Conservation (phyloP, 2,888 invertebrate genomes). For the Microctonus hyperodae region DNA sequence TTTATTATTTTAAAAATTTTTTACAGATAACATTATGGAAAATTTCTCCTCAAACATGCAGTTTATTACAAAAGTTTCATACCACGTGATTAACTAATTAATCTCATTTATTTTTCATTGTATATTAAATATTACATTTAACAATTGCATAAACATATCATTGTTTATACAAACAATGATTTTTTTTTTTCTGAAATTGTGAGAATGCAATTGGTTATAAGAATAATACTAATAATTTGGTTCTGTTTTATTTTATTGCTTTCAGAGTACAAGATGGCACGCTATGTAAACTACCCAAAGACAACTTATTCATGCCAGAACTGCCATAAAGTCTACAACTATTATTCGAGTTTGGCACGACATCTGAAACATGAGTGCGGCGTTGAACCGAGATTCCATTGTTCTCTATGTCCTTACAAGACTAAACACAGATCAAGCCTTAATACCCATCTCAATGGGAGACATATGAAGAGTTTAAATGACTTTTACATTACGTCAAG, state of each 20-base stretch:
- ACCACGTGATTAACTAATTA: neutral
- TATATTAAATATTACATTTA: neutral
- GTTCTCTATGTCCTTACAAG: slow-evolving; percentile 63
- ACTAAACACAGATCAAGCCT: slow-evolving; percentile 60
- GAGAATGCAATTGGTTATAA: neutral
- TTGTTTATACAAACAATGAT: neutral
- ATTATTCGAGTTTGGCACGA: slow-evolving; percentile 60
- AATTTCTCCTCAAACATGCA: neutral
- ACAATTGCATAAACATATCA: neutral
- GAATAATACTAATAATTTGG: slow-evolving; percentile 1
- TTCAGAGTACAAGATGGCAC: slow-evolving; percentile 47
- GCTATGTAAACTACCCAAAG: slow-evolving; percentile 44
- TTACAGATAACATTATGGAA: neutral
- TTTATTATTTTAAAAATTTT: neutral
- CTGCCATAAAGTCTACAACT: slow-evolving; percentile 65
- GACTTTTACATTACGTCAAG: slow-evolving; percentile 31
- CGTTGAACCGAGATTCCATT: slow-evolving; percentile 64
- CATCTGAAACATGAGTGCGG: slow-evolving; percentile 66
- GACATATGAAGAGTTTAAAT: slow-evolving; percentile 55
- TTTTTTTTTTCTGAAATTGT: neutral
- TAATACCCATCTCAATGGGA: slow-evolving; percentile 58
- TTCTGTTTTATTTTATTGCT: slow-evolving; percentile 38
- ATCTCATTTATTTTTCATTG: neutral
- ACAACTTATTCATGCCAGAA: slow-evolving; percentile 59
- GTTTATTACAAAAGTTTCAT: neutral